phyloP scores from a whole-genome alignment of 2,113 vertebrate species.

The Pituophis catenifer region DNA sequence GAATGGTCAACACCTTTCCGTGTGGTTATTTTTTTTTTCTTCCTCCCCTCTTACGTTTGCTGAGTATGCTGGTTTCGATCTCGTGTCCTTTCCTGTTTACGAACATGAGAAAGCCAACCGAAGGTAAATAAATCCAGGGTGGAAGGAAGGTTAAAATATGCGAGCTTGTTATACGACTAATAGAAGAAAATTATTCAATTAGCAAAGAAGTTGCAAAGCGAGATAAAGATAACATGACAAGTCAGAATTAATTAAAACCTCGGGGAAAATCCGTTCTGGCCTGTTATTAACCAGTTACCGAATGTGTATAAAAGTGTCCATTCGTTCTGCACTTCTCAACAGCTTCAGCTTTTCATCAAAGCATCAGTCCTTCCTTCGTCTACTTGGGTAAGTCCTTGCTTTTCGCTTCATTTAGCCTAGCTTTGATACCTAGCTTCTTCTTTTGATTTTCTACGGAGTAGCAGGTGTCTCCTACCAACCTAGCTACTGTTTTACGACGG shows the following conservation, averaged over 20 bases:
- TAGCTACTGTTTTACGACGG: not conserved
- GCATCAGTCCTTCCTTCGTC: not conserved
- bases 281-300: not conserved
- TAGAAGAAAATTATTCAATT: conserved; percentile 4
- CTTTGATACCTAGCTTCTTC: not conserved
- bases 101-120: not conserved
- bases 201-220: not conserved
- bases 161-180: not conserved
- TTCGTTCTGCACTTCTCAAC: not conserved
- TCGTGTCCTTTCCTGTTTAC: not conserved
- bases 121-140: not conserved
- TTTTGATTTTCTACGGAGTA: not conserved
- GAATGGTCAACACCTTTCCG: not conserved
- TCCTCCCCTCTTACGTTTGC: not conserved
- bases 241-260: not conserved
- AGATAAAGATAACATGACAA: not conserved
- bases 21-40: not conserved
- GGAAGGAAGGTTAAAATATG: not conserved
- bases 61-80: not conserved
- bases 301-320: not conserved
- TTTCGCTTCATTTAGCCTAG: not conserved
- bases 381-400: not conserved
- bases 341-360: not conserved
- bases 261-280: not conserved
- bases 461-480: not conserved